phyloP scores from a whole-genome alignment of 2,113 vertebrate genomes.

The Arenaria interpres region DNA sequence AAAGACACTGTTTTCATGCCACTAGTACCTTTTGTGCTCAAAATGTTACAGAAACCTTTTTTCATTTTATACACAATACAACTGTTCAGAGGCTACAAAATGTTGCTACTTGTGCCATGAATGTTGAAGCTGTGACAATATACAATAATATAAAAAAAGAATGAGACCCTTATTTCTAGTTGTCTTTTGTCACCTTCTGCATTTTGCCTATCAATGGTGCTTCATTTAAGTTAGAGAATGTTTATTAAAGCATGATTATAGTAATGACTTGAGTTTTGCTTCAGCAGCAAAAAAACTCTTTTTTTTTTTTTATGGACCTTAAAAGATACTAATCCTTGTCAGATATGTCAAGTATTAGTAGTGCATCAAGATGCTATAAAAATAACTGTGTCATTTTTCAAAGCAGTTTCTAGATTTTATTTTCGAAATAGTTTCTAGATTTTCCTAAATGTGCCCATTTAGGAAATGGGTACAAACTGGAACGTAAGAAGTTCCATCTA shows the following conservation, averaged over 20 bases:
- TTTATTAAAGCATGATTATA: not conserved
- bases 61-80: not conserved
- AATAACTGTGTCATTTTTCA: not conserved
- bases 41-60: not conserved
- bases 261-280: not conserved
- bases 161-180: not conserved
- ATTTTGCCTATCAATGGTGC: not conserved
- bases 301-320: not conserved
- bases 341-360: not conserved
- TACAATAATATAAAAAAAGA: not conserved
- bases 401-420: not conserved
- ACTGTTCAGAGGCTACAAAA: not conserved
- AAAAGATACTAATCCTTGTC: not conserved
- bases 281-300: not conserved
- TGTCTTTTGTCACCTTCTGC: not conserved
- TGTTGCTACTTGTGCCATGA: not conserved
- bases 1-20: not conserved
- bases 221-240: not conserved
- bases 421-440: too few species aligned
- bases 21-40: conserved; percentile 32
- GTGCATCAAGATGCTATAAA: not conserved
- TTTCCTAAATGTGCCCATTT: too few species aligned
- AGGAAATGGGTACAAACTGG: too few species aligned
- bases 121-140: not conserved
- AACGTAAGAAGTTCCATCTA: too few species aligned